These are phyloP conservation scores for Oncorhynchus keta DNA, from an alignment of 2,113 vertebrate genomes.

Conservation along the genomic window DNA sequence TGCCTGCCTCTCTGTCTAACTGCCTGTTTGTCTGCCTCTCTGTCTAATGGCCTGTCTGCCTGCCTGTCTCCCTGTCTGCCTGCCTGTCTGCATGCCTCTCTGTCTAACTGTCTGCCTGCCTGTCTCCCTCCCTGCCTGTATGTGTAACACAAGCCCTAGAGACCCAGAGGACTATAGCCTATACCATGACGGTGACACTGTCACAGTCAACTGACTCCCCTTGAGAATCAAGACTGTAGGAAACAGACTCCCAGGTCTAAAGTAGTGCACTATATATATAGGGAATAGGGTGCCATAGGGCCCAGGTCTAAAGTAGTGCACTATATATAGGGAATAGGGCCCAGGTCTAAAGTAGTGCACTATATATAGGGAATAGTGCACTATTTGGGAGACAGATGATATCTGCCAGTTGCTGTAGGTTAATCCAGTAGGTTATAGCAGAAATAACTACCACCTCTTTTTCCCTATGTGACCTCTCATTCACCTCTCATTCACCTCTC, in stretches of 20 bases:
- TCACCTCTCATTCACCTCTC: not conserved
- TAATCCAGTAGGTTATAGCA: too few relatives aligned
- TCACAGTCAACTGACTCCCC: constrained; percentile 17
- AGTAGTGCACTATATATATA: too few relatives aligned
- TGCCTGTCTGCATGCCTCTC: not conserved
- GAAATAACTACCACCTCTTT: not conserved
- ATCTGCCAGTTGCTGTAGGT: too few relatives aligned
- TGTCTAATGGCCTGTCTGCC: not conserved
- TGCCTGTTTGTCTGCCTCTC: not conserved
- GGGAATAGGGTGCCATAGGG: too few relatives aligned
- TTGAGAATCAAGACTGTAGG: not conserved
- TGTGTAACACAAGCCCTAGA: not conserved
- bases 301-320: too few relatives aligned
- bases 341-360: too few relatives aligned
- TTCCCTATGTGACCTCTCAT: not conserved
- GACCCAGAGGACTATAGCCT: not conserved
- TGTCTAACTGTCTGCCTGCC: not conserved
- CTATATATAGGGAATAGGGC: too few relatives aligned
- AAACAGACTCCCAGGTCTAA: too few relatives aligned
- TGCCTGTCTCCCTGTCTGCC: too few relatives aligned
- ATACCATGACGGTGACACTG: constrained; percentile 42
- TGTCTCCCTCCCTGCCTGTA: not conserved
- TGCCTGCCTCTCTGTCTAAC: constrained; percentile 17
- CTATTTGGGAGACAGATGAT: too few relatives aligned
- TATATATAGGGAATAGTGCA: too few relatives aligned